Conservation (phyloP, 2,888 invertebrate genomes). For the Pseudococcus longispinus region DNA sequence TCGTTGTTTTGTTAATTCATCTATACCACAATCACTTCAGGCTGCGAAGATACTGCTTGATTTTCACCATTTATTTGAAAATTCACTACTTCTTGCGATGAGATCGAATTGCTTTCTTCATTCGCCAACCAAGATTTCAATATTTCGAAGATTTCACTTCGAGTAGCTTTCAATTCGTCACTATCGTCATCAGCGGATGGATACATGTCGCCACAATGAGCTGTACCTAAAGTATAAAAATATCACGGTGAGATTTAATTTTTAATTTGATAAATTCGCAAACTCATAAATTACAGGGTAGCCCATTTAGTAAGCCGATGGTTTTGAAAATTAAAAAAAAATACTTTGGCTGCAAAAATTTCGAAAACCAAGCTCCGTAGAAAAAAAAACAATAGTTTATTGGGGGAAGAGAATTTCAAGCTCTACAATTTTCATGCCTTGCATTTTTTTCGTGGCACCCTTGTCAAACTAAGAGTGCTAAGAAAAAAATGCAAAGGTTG, state of each 20-base stretch:
- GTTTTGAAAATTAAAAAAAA: no score
- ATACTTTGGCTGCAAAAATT: no score
- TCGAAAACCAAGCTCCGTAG: no score
- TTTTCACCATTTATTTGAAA: not conserved
- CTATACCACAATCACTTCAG: not conserved
- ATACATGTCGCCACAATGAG: conserved; percentile 94
- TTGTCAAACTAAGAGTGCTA: no score
- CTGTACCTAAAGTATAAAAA: conserved; percentile 75
- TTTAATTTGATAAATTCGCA: conserved; percentile 48
- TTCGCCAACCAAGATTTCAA: conserved; percentile 68
- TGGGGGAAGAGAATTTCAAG: no score
- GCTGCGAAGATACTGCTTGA: not conserved
- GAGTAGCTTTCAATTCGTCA: conserved; percentile 73
- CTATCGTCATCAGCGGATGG: conserved; percentile 74
- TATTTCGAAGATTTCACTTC: conserved; percentile 69
- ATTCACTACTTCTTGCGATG: not conserved
- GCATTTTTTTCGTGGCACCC: no score
- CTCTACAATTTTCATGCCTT: no score
- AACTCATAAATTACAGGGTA: no score
- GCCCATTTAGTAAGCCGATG: no score
- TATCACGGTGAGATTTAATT: not conserved
- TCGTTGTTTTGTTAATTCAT: not conserved
- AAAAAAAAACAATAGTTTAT: no score
- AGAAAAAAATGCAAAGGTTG: no score
- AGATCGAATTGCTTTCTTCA: not conserved